A percentile compares a stretch with the other conserved stretches of the same genome.
These are phyloP conservation scores for Xenopus petersii DNA, from an alignment of 2,797 vertebrate species.

Conservation along the genomic window DNA sequence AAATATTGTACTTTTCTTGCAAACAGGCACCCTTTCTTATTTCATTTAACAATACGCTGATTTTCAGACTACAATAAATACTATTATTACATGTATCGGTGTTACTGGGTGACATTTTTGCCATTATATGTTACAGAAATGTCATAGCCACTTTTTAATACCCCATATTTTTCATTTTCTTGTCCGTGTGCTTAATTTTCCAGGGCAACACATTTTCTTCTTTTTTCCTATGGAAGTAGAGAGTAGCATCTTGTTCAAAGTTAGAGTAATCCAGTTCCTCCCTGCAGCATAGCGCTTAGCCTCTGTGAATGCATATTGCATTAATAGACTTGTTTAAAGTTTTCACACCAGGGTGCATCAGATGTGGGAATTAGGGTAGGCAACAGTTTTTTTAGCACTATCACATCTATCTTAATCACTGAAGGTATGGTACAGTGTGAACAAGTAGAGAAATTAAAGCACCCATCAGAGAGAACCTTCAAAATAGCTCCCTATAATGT, in stretches of 20 bases:
- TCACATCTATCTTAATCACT: constrained; percentile 17
- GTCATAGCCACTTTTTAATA: constrained; percentile 7
- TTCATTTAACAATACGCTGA: neutral
- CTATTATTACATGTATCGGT: neutral
- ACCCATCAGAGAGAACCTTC: constrained; percentile 31
- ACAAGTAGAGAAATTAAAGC: constrained; percentile 23
- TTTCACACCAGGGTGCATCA: constrained; percentile 14
- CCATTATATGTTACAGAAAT: neutral
- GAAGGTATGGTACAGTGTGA: constrained; percentile 11
- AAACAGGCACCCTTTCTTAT: no score
- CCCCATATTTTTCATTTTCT: constrained; percentile 9
- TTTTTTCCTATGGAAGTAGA: neutral
- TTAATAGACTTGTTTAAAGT: constrained; percentile 23
- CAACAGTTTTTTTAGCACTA: constrained; percentile 9
- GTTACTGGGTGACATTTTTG: neutral
- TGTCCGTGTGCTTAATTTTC: constrained; percentile 1
- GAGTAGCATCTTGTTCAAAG: neutral
- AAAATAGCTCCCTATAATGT: constrained; percentile 36
- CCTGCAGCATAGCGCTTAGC: neutral
- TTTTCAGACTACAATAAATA: neutral
- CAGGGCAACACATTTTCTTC: neutral
- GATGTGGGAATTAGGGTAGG: constrained; percentile 24
- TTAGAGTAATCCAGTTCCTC: constrained; percentile 9
- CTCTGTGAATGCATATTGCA: neutral
- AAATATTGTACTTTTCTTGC: no score